Conservation (phyloP, 1,140 invertebrate species). For the Phymorhynchus buccinoides region DNA sequence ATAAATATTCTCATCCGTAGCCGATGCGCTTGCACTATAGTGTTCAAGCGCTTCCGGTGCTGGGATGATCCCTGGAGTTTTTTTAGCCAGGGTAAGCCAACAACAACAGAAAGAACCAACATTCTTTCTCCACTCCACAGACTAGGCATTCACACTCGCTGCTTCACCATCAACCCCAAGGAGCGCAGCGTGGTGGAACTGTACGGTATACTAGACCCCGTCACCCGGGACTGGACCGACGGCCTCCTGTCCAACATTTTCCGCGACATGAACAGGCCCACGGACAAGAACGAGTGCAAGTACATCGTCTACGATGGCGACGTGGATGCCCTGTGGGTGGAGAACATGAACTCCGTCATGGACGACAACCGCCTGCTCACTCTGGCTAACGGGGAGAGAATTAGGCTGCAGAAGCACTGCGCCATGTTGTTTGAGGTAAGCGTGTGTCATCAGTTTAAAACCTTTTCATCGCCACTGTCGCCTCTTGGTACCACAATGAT, state of each 20-base stretch:
- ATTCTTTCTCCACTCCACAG: conserved; percentile 33
- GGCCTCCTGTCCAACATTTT: conserved; percentile 90
- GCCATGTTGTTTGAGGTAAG: conserved; percentile 86
- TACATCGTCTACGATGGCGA: conserved; percentile 93
- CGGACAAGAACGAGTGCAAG: conserved; percentile 78
- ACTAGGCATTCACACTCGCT: conserved; percentile 82
- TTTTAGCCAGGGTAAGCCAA: too few species aligned
- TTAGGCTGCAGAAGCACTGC: conserved; percentile 85
- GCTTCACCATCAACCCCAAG: conserved; percentile 82
- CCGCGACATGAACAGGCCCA: conserved; percentile 85
- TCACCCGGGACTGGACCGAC: conserved; percentile 91
- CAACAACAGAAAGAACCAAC: too few species aligned
- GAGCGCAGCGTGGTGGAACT: conserved; percentile 88
- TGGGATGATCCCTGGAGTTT: too few species aligned
- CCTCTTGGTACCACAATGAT: too few species aligned
- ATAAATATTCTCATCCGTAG: neutral
- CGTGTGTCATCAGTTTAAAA: neutral
- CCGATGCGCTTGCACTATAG: too few species aligned
- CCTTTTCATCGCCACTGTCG: too few species aligned
- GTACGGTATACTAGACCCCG: conserved; percentile 87
- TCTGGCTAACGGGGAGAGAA: conserved; percentile 89
- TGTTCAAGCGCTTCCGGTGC: too few species aligned
- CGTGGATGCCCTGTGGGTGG: conserved; percentile 91
- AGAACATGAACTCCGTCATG: conserved; percentile 96
- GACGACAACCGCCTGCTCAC: conserved; percentile 91